Evolutionary conservation across 2,113 vertebrate species (phyloP).

Genomic region (Spermophilus dauricus): DNA sequence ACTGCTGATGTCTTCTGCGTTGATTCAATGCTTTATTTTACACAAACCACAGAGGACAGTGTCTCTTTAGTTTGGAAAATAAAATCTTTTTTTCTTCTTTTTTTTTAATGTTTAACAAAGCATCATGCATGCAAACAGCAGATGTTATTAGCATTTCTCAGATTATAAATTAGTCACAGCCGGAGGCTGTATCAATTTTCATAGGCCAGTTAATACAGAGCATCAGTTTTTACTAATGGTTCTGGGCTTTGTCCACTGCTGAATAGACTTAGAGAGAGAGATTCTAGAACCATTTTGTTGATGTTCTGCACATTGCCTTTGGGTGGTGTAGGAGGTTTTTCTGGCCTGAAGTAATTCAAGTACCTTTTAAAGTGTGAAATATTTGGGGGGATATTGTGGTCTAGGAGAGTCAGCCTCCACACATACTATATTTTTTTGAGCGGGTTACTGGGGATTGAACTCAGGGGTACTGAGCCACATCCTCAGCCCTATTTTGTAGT

Average conservation of each 20-base stretch:
- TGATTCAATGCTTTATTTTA: slow-evolving; percentile 27
- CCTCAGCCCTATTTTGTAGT: too few species aligned
- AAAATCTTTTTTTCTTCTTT: neutral
- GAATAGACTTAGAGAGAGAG: neutral
- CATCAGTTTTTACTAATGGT: slow-evolving; percentile 2
- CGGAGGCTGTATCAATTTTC: neutral
- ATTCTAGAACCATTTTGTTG: slow-evolving; percentile 12
- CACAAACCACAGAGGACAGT: neutral
- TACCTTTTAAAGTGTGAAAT: slow-evolving; percentile 43
- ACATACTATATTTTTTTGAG: neutral
- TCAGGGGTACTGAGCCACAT: too few species aligned
- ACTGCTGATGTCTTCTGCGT: neutral
- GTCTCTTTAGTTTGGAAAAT: slow-evolving; percentile 45
- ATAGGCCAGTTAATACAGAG: neutral
- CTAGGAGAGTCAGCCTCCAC: neutral
- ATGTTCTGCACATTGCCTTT: neutral
- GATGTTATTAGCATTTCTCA: slow-evolving; percentile 44
- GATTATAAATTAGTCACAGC: slow-evolving; percentile 40
- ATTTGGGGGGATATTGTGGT: neutral
- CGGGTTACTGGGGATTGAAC: too few species aligned
- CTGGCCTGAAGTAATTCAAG: neutral
- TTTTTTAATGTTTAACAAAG: slow-evolving; percentile 27
- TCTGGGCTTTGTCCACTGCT: neutral
- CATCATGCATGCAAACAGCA: neutral
- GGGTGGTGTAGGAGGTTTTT: slow-evolving; percentile 4